These are phyloP conservation scores for Leuciscus idus DNA, from an alignment of 2,113 vertebrate genomes.

Conservation along the genomic window DNA sequence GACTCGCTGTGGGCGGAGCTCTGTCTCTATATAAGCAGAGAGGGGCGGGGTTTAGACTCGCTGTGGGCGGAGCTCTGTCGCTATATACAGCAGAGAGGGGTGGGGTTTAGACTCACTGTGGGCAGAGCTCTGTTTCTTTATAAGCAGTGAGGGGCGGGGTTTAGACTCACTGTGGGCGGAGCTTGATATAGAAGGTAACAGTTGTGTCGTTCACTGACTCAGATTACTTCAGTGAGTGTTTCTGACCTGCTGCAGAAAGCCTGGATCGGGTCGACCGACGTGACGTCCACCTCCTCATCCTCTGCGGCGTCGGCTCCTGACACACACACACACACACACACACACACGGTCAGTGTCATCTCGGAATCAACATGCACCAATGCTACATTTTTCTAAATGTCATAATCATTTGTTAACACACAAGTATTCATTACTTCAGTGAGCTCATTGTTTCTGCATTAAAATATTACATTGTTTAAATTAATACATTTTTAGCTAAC, in stretches of 20 bases:
- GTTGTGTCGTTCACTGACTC: too few relatives aligned
- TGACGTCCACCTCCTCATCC: constrained; percentile 97
- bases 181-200: not conserved
- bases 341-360: not conserved
- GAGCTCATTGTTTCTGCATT: too few relatives aligned
- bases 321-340: constrained; percentile 26
- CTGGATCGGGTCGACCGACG: constrained; percentile 93
- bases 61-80: not conserved
- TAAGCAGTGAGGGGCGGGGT: not conserved
- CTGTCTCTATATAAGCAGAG: too few relatives aligned
- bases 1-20: too few relatives aligned
- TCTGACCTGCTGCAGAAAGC: constrained; percentile 94
- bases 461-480: too few relatives aligned
- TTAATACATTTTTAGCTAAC: too few relatives aligned
- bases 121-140: not conserved
- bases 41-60: not conserved
- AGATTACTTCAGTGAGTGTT: too few relatives aligned
- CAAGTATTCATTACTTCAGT: too few relatives aligned
- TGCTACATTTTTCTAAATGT: too few relatives aligned
- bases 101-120: not conserved
- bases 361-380: too few relatives aligned
- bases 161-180: not conserved
- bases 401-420: too few relatives aligned
- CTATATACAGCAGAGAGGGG: too few relatives aligned
- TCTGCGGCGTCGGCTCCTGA: constrained; percentile 93